phyloP scores from a whole-genome alignment of 2,797 vertebrate genomes.

The Somateria mollissima region DNA sequence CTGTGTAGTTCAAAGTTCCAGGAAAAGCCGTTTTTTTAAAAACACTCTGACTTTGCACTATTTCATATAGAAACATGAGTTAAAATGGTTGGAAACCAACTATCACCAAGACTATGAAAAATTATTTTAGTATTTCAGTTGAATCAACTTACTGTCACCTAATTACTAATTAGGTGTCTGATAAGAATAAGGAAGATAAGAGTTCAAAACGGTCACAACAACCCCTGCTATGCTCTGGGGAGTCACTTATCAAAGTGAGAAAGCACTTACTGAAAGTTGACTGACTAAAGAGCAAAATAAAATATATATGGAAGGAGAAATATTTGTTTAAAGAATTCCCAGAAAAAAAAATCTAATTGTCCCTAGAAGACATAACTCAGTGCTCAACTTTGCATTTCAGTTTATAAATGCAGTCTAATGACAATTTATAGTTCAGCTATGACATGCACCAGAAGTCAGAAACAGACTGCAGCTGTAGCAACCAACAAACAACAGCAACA shows the following conservation, averaged over 20 bases:
- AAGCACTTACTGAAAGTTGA: background rate
- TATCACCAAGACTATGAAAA: background rate
- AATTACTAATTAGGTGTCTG: no score
- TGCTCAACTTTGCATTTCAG: background rate
- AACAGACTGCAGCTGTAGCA: background rate
- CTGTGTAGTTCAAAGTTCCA: background rate
- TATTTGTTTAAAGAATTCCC: background rate
- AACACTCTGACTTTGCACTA: background rate
- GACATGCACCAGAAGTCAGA: background rate
- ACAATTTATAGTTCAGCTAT: background rate
- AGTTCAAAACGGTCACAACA: background rate
- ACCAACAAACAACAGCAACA: background rate
- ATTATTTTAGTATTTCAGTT: background rate
- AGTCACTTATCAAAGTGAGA: background rate
- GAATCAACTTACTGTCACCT: background rate
- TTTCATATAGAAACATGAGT: background rate
- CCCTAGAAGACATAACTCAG: background rate
- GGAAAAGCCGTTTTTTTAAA: background rate
- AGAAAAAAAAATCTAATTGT: background rate
- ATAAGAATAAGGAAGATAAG: background rate
- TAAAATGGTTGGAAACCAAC: background rate
- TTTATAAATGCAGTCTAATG: background rate
- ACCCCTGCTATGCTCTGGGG: background rate
- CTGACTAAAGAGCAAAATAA: background rate
- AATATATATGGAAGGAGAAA: background rate